These are phyloP conservation scores for Dolichomitus sp. DNA, from an alignment of 2,888 invertebrate species.

Conservation along the genomic window DNA sequence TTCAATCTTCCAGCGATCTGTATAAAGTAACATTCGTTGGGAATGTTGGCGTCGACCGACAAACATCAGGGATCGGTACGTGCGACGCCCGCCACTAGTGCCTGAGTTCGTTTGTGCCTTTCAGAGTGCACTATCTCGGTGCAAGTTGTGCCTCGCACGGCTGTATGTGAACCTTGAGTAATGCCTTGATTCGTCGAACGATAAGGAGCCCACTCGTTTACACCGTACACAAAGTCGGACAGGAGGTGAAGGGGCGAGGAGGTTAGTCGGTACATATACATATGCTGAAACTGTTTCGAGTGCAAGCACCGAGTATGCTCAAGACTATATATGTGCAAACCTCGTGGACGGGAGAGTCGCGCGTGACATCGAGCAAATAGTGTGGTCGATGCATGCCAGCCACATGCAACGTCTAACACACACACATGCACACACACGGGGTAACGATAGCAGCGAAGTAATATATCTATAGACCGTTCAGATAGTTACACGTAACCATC, in stretches of 20 bases:
- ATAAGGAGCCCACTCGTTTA: constrained; percentile 64
- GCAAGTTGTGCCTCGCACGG: constrained; percentile 36
- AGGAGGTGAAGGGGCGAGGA: neutral
- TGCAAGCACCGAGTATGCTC: constrained; percentile 11
- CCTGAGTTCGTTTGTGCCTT: constrained; percentile 17
- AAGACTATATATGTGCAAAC: constrained; percentile 5
- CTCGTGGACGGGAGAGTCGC: constrained; percentile 25
- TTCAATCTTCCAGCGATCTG: constrained; percentile 28
- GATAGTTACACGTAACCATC: constrained; percentile 26
- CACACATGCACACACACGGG: neutral
- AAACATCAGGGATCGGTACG: constrained; percentile 14
- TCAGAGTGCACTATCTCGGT: constrained; percentile 13
- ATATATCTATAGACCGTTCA: neutral
- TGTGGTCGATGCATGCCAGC: constrained; percentile 47
- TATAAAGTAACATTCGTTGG: constrained; percentile 2
- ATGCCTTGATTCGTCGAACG: constrained; percentile 60
- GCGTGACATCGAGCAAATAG: constrained; percentile 63
- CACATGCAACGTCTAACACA: constrained; percentile 42
- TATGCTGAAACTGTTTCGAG: constrained; percentile 2
- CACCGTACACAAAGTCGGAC: constrained; percentile 49
- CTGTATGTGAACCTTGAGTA: constrained; percentile 54
- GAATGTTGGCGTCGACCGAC: constrained; percentile 24
- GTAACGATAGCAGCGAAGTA: neutral
- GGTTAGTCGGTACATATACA: neutral
- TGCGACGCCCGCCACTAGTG: neutral